Evolutionary conservation across 2,888 invertebrate species (phyloP), one percentile per base, ranked within the genome.

Genomic region (Spicauda simplicius): DNA sequence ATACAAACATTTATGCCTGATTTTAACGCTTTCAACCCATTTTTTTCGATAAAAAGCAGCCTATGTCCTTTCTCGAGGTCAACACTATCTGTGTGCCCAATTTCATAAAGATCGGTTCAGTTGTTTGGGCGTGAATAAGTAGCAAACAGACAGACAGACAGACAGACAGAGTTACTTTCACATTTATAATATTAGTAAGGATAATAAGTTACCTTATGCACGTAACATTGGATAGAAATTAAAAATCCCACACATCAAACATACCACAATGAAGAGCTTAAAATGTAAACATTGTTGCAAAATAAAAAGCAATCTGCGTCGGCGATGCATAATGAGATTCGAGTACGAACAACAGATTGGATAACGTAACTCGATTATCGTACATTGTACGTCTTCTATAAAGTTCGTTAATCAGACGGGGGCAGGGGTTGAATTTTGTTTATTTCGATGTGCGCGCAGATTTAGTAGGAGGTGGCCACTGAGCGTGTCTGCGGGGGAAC

Each of bases 401-500:
- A 70, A 65, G 71, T 77, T 77, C 77, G 79, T 84, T 82, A 83
- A 84, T 84, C 82, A 80, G 78, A 53, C 68, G 56, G 25, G 74
- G 70, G 73, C 72, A 77, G 71, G 75, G 77, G 79, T 75, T 76
- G 74, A 72, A 76, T 80, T 80, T 82, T 80, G 81, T 83, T 84
- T 82, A 83, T 83, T 82, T 77, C 77, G 77, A 72, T 72, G 69
- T 70, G 66, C 66, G 70, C 71, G 59, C 71, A 69, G 74, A 73
- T 76, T 74, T 75, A 72, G 69, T 70, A 63, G 57, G 37, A 57
- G 64, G 69, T 70, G 66, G 67, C 64, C 71, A 69, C 63, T 65
- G 60, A 64, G 67, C 71, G 71, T 70, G 61, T 63, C 62, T 69
- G 48, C 25, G 68, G 65, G 68, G 64, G 68, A 58, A 37, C 30